Evolutionary conservation across 2,797 vertebrate species (phyloP).

Genomic region (Echeneis naucrates): DNA sequence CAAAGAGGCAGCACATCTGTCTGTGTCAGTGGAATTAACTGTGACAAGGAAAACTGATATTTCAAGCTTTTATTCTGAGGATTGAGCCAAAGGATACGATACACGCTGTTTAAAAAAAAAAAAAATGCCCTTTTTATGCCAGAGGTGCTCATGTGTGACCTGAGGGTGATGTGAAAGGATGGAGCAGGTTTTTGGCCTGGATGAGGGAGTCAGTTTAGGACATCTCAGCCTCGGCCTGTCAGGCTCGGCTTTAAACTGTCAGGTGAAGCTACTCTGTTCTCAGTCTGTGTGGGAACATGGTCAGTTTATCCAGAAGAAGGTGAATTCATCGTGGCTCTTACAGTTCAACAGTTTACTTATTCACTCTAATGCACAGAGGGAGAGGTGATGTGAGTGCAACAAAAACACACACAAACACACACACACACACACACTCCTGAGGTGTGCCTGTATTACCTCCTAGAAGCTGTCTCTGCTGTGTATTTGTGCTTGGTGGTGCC

Average conservation of each 20-base stretch:
- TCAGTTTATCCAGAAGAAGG: background rate
- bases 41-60: background rate
- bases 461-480: background rate
- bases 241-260: background rate
- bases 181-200: background rate
- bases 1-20: too few relatives aligned
- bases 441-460: background rate
- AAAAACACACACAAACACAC: too few relatives aligned
- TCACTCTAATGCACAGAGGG: background rate
- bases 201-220: background rate
- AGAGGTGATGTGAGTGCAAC: background rate
- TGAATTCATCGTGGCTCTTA: background rate
- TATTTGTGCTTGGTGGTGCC: background rate
- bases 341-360: slow-evolving; percentile 1
- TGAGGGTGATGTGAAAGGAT: background rate
- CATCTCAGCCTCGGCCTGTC: background rate
- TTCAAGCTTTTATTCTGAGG: background rate
- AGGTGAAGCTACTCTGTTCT: background rate
- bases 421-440: background rate
- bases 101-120: too few relatives aligned
- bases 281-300: background rate
- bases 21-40: too few relatives aligned
- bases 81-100: background rate
- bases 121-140: background rate
- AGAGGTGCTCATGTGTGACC: background rate